Evolutionary conservation across 2,113 vertebrate species (phyloP).

Genomic region (Tauraco erythrolophus): DNA sequence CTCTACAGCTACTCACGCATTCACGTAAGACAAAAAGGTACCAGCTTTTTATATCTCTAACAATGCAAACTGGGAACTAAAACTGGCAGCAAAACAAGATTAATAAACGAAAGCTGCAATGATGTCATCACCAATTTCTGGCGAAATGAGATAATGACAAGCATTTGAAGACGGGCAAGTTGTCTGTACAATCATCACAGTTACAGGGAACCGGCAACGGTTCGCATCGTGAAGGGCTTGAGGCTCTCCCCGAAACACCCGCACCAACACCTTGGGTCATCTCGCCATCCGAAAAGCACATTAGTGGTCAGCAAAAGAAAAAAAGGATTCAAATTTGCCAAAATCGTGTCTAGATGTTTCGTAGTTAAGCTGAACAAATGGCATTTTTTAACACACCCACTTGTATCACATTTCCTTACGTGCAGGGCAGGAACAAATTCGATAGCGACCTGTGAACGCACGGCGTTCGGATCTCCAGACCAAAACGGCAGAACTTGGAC

Average conservation of each 20-base stretch:
- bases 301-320: neutral
- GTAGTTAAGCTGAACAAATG: neutral
- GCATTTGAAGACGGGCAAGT: neutral
- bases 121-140: neutral
- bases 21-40: neutral
- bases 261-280: neutral
- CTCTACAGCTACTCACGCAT: neutral
- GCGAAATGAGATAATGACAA: neutral
- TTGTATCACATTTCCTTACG: neutral
- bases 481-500: neutral
- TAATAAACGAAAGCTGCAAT: neutral
- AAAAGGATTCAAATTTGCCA: neutral
- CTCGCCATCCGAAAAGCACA: neutral
- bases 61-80: neutral
- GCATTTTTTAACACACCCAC: neutral
- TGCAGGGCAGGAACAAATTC: neutral
- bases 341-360: neutral
- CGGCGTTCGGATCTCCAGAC: neutral
- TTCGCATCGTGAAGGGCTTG: neutral
- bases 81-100: neutral
- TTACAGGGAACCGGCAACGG: neutral
- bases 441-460: rapidly evolving
- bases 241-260: neutral
- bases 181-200: neutral
- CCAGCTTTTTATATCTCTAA: neutral